Base-by-base conservation (phyloP, 2,113 vertebrate species). In the Zingel zingel region DNA sequence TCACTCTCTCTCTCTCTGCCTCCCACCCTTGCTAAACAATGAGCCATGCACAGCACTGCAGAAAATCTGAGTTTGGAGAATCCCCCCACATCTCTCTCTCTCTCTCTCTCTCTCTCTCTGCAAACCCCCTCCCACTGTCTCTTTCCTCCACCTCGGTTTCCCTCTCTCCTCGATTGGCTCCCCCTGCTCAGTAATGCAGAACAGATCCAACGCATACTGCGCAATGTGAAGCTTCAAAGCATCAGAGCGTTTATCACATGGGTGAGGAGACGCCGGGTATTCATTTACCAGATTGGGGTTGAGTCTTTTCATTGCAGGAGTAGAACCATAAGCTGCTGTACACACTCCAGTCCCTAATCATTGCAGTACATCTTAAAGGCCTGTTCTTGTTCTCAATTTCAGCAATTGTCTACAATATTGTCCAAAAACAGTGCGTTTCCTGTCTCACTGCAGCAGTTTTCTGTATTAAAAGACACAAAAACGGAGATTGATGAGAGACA, bases 141-240 rank as follows among this genome's bases (percentile, higher is more conserved):
- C 72, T 39, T 27, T 39, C 61, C 6, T 7, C 58, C 53, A 48
- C 33, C 65, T 64, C 36, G 3, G 12, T 62, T 43, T 23, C 48
- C 74, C 65, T 58, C 64, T 33, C 47, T 25, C 50, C 78, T 62
- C 13, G 6, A 81, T 83, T 63, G 13, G 50, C 74, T 84, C 63
- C 77, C 57, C 50, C 73, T 82, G 74, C 75, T 77, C 86, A 79
- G 82, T 89, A 86, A 92, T 92, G 90, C 88, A 90, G 89, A 94
- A 86, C 92, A 91, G 88, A 89, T 81, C 74, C 76, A 74, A 73
- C 30, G 80, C 81, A 82, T 6, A 86, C 82, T 91, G 90, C 84
- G 82, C 88, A 90, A 89, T 36, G 63, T 57, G 64, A 82, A 58
- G 57, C 84, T 89, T 90, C 72, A 86, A 68, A 88, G 89, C 81